Evolutionary conservation across 2,797 vertebrate species (phyloP).

Genomic region (Lerista edwardsae): DNA sequence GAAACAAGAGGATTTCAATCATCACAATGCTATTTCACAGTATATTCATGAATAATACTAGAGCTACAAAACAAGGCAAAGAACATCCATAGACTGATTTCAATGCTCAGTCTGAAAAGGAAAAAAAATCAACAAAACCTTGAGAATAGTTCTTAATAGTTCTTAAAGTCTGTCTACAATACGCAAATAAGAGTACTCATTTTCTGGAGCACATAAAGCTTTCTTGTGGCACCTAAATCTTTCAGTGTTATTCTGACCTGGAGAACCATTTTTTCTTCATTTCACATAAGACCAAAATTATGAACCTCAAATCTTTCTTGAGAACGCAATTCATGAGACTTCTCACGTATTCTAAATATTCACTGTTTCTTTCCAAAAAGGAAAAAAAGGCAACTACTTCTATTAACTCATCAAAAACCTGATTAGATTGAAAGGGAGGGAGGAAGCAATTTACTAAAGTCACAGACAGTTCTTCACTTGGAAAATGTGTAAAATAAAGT

Average conservation of each 20-base stretch:
- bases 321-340: background rate
- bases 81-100: conserved; percentile 57
- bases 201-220: conserved; percentile 21
- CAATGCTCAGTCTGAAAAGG: conserved; percentile 36
- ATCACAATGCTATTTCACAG: conserved; percentile 57
- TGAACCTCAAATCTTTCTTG: fast-evolving
- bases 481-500: background rate
- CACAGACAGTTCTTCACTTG: background rate
- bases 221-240: background rate
- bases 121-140: background rate
- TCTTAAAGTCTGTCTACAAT: conserved; percentile 13
- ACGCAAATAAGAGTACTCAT: fast-evolving
- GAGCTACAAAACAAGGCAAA: conserved; percentile 53
- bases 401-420: background rate
- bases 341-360: background rate
- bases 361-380: too few relatives aligned
- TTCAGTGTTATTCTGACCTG: background rate
- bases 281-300: conserved; percentile 15
- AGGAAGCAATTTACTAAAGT: background rate
- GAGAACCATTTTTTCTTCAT: background rate
- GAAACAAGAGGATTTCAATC: too few relatives aligned
- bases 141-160: conserved; percentile 11
- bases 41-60: background rate
- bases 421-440: background rate
- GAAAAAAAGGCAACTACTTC: background rate